phyloP scores from a whole-genome alignment of 2,113 vertebrate species.

The Perognathus longimembris region DNA sequence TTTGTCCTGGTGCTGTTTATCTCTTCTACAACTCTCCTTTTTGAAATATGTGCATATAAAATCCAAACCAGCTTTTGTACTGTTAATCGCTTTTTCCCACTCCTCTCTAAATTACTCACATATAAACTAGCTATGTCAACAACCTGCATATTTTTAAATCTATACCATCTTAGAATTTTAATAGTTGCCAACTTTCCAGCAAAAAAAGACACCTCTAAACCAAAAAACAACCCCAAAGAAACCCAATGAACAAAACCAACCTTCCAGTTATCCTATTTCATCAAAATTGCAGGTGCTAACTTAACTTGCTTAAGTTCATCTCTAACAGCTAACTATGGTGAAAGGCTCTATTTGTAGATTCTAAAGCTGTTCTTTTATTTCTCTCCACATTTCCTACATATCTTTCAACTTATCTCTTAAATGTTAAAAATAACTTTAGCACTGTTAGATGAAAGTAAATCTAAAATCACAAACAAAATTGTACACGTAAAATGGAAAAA shows the following conservation, averaged over 20 bases:
- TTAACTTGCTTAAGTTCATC: constrained; percentile 6
- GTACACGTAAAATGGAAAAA: constrained; percentile 41
- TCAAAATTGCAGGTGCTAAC: background rate
- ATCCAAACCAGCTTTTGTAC: background rate
- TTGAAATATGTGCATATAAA: background rate
- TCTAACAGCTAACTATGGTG: background rate
- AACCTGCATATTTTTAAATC: background rate
- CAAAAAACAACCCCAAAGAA: too few species aligned
- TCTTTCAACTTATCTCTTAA: background rate
- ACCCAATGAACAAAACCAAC: too few species aligned
- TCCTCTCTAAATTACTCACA: background rate
- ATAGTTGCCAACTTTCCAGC: constrained; percentile 4
- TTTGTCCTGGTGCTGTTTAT: background rate
- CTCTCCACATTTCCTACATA: background rate
- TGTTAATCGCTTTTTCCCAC: background rate
- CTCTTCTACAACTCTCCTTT: background rate
- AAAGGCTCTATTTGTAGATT: background rate
- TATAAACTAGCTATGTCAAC: background rate
- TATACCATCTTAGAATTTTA: background rate
- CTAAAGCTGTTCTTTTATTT: constrained; percentile 31
- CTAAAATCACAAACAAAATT: constrained; percentile 21
- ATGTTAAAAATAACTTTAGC: constrained; percentile 39
- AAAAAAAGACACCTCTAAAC: background rate
- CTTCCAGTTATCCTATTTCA: background rate
- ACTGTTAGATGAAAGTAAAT: background rate